Base-by-base conservation (phyloP, 2,797 vertebrate species). In the Phataginus tricuspis region DNA sequence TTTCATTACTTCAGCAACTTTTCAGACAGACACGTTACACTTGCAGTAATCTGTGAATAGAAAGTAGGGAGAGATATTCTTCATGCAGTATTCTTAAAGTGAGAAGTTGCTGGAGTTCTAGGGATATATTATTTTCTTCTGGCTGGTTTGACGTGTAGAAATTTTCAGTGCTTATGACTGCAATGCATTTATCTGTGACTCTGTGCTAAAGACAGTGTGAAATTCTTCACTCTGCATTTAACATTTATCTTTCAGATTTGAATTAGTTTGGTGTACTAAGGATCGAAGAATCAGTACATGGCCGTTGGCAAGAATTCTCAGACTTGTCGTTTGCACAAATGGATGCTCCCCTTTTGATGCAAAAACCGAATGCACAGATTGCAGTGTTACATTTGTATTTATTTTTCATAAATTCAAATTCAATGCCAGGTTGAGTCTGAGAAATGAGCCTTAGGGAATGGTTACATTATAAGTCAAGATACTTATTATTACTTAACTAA, bases 401-500 rank as follows among this genome's bases (percentile, higher is more conserved):
- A 82, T 92, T 86, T 80, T 91, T 71, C 39, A 93, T 64, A 96
- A 66, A 86, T 88, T 92, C 68, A 82, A 95, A 94, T 27, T 14
- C 51, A 86, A 45, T 80, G 31, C 39, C n/a, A 96, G 27, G n/a
- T 16, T 82, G 45, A 92, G 69, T 31, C 55, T 96, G 53, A 88
- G 39, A 85, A 84, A 90, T 42, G 11, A 85, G 31, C 66, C 49
- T 69, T 84, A 82, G 85, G 93, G 16, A 88, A 68, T 13, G 37
- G 83, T 92, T 86, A 39, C 64, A 74, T 79, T 90, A 86, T 5
- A 78, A 92, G 88, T 85, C 39, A 63, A 69, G 68, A 78, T 78
- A 77, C 45, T 97, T 51, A 69, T n/a, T 55, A 49, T 90, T 90
- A 94, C 31, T 87, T 86, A 85, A 74, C 42, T 83, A 86, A 97